Evolutionary conservation across 2,113 vertebrate species (phyloP).

Genomic region (Apeltes quadracus): DNA sequence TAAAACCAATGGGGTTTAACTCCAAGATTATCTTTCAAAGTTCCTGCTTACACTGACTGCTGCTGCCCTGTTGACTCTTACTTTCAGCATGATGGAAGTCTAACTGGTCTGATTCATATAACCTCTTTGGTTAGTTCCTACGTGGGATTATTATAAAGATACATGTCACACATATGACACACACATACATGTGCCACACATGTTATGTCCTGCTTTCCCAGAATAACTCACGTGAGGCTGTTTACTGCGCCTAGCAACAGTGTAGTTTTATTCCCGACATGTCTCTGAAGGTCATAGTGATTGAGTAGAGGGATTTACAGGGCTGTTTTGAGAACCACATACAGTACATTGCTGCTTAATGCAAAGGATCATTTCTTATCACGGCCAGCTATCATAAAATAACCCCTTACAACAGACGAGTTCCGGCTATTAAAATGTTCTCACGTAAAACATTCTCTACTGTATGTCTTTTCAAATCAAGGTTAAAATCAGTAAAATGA

Average conservation of each 20-base stretch:
- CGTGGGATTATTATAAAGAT: neutral
- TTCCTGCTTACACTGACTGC: neutral
- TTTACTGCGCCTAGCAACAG: conserved; percentile 67
- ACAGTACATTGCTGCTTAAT: conserved; percentile 64
- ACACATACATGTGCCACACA: neutral
- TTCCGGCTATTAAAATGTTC: neutral
- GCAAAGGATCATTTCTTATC: conserved; percentile 21
- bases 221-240: conserved; percentile 72
- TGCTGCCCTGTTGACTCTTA: neutral
- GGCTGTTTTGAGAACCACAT: conserved; percentile 70
- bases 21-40: conserved; percentile 14
- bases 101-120: neutral
- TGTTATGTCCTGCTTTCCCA: conserved; percentile 42
- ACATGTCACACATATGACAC: too few species aligned
- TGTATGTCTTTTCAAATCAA: neutral
- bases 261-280: conserved; percentile 59
- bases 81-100: neutral
- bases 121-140: neutral
- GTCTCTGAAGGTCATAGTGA: conserved; percentile 70
- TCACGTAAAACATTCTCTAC: neutral
- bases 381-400: conserved; percentile 14
- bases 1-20: conserved; percentile 25
- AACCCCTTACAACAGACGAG: conserved; percentile 4
- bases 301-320: conserved; percentile 68
- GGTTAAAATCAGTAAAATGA: neutral